Evolutionary conservation across 2,113 vertebrate species (phyloP).

Genomic region (Mustela nigripes): DNA sequence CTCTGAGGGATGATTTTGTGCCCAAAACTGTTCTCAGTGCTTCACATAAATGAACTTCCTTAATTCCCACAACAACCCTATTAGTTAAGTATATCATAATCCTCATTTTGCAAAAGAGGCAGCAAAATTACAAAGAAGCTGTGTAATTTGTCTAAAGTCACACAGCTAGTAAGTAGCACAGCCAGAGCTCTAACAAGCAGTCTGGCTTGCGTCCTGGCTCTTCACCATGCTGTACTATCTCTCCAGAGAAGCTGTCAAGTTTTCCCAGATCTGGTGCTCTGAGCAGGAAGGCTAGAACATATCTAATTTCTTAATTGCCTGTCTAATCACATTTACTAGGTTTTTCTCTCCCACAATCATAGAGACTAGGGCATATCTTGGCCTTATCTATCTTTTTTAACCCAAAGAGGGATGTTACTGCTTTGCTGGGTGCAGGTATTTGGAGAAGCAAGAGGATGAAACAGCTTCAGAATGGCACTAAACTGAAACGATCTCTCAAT

Average conservation of each 20-base stretch:
- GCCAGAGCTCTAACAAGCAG: background rate
- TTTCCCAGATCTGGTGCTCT: background rate
- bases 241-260: background rate
- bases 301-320: background rate
- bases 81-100: background rate
- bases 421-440: background rate
- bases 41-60: constrained; percentile 19
- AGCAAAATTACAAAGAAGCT: constrained; percentile 34
- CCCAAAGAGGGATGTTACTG: background rate
- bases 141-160: background rate
- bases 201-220: background rate
- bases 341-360: background rate
- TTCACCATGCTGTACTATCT: background rate
- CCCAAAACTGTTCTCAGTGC: background rate
- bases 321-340: background rate
- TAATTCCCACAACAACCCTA: constrained; percentile 26
- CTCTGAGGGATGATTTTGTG: constrained; percentile 10
- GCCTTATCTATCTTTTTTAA: too few relatives aligned
- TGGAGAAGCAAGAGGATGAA: background rate
- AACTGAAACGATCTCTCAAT: background rate
- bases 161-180: background rate
- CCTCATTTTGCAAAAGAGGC: constrained; percentile 19
- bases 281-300: background rate
- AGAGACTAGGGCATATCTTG: background rate
- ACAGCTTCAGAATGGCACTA: constrained; percentile 35